phyloP scores from a whole-genome alignment of 2,888 invertebrate species.

The Eupithecia subumbrata region DNA sequence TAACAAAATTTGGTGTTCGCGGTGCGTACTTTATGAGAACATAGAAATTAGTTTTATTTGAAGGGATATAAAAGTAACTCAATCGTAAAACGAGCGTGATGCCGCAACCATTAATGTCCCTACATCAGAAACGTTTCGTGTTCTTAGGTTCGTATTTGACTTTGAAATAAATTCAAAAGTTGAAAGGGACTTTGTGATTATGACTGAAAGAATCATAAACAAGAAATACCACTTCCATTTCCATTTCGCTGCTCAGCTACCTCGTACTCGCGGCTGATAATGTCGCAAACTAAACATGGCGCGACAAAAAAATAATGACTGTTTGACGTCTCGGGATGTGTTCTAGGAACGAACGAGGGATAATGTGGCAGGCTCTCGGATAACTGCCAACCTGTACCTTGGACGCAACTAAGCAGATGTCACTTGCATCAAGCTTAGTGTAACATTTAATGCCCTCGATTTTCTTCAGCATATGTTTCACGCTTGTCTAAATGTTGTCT shows the following conservation, averaged over 20 bases:
- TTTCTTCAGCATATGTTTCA: not conserved
- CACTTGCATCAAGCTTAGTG: slow-evolving; percentile 13
- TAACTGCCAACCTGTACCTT: slow-evolving; percentile 21
- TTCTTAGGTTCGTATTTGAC: not conserved
- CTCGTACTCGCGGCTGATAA: slow-evolving; percentile 32
- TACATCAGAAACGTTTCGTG: not conserved
- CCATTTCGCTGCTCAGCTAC: slow-evolving; percentile 3
- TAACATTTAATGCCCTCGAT: not conserved
- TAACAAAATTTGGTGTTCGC: not conserved
- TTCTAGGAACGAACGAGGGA: slow-evolving; percentile 36
- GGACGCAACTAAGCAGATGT: slow-evolving; percentile 17
- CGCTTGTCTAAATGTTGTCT: slow-evolving; percentile 7
- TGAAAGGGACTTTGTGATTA: slow-evolving; percentile 1
- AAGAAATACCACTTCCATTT: slow-evolving; percentile 12
- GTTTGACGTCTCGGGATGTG: slow-evolving; percentile 35
- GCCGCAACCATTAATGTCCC: not conserved
- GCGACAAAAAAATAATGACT: slow-evolving; percentile 39
- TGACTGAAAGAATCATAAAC: not conserved
- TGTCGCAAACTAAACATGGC: slow-evolving; percentile 37
- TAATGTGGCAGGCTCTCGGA: slow-evolving; percentile 26
- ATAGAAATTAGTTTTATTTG: slow-evolving; percentile 5
- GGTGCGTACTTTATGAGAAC: slow-evolving; percentile 2
- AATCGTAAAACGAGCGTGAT: slow-evolving; percentile 4
- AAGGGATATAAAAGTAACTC: slow-evolving; percentile 8
- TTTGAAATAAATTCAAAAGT: not conserved